Percentiles rank a stretch among this genome's conserved stretches.
These are phyloP conservation scores for Caracal caracal DNA, from an alignment of 2,113 vertebrate genomes.

Conservation along the genomic window DNA sequence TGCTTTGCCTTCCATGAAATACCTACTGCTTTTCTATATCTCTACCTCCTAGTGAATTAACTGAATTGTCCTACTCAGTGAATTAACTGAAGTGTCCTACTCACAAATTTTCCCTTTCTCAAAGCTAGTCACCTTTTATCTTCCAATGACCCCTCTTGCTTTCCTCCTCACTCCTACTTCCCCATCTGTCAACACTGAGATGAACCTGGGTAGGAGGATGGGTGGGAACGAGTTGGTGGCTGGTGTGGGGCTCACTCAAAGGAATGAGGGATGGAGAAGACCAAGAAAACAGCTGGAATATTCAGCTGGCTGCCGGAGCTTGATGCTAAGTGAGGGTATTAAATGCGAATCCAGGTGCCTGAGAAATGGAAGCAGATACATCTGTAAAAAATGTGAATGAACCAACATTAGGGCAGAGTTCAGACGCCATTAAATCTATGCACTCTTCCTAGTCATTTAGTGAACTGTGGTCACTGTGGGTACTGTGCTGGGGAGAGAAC, in stretches of 20 bases:
- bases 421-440: neutral
- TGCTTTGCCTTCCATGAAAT: neutral
- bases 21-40: neutral
- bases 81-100: neutral
- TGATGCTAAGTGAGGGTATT: neutral
- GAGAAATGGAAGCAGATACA: neutral
- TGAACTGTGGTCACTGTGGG: neutral
- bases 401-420: neutral
- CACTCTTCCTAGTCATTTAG: neutral
- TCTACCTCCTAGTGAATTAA: neutral
- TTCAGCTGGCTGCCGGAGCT: neutral
- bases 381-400: neutral
- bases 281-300: neutral
- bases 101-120: neutral
- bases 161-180: neutral
- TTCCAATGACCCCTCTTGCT: neutral
- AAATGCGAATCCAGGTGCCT: neutral
- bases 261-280: neutral
- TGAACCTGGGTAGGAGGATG: neutral
- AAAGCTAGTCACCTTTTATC: neutral
- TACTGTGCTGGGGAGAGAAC: accelerated
- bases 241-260: neutral
- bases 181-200: neutral
- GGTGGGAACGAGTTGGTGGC: neutral
- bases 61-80: neutral